Evolutionary conservation across 2,797 vertebrate species (phyloP).

Genomic region (Serranus cabrilla): DNA sequence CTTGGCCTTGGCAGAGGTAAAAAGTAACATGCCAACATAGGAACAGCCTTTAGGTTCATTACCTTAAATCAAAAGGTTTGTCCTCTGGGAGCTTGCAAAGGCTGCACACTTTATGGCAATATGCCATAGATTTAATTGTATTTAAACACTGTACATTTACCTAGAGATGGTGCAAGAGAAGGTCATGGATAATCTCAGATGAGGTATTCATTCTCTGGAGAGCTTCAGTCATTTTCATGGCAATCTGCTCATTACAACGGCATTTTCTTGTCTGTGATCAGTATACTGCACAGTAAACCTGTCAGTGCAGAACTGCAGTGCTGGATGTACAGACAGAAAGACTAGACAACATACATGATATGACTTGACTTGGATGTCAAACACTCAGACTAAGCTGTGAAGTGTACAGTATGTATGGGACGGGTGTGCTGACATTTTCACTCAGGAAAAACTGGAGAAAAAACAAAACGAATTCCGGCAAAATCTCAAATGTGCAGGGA

Average conservation of each 20-base stretch:
- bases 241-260: not conserved
- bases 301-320: not conserved
- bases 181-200: constrained; percentile 29
- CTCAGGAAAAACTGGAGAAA: not conserved
- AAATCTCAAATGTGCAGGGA: not conserved
- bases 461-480: not conserved
- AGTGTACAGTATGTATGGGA: not conserved
- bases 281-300: not conserved
- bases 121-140: constrained; percentile 15
- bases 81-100: not conserved
- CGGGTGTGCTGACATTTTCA: not conserved
- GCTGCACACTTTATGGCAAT: not conserved
- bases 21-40: too few species aligned
- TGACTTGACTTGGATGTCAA: not conserved
- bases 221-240: constrained; percentile 9
- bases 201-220: constrained; percentile 12
- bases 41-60: not conserved
- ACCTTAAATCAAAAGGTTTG: constrained; percentile 3
- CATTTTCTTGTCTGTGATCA: not conserved
- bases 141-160: constrained; percentile 15
- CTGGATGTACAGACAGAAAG: too few species aligned
- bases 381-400: not conserved
- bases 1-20: too few species aligned
- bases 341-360: not conserved
- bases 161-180: not conserved